Conservation (phyloP, 2,797 vertebrate genomes). For the Phoebastria nigripes region DNA sequence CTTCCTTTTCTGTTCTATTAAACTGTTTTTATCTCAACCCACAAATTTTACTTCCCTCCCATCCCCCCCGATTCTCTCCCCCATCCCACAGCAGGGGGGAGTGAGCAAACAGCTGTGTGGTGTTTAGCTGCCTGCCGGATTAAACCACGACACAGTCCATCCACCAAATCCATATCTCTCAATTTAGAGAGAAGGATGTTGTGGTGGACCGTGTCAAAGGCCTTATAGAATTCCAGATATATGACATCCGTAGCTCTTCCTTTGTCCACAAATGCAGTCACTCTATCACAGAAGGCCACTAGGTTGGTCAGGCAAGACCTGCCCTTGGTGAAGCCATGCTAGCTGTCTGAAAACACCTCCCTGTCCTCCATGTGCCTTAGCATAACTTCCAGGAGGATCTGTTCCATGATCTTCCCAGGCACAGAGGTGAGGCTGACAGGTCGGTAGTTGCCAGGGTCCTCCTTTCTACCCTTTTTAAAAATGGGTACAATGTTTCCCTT, state of each 20-base stretch:
- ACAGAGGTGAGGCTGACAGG: background rate
- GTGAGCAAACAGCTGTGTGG: too few species aligned
- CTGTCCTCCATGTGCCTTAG: background rate
- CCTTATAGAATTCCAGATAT: background rate
- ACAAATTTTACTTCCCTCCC: too few species aligned
- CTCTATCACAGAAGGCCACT: background rate
- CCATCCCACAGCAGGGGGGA: too few species aligned
- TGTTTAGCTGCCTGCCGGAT: too few species aligned
- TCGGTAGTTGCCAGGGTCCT: background rate
- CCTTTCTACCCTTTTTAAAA: background rate
- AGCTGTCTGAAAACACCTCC: background rate
- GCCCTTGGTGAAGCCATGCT: background rate
- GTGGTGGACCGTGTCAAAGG: background rate
- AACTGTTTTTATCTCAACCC: too few species aligned
- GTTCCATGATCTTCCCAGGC: background rate
- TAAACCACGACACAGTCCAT: background rate
- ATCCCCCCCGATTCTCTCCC: too few species aligned
- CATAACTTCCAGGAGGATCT: background rate
- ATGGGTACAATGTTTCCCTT: background rate
- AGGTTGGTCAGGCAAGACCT: background rate
- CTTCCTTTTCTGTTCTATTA: too few species aligned
- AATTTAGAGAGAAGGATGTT: background rate
- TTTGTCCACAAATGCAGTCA: background rate
- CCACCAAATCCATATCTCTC: background rate
- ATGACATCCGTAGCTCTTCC: background rate